Percentiles rank a stretch among this genome's conserved stretches.
These are phyloP conservation scores for Trichonephila clavipes DNA, from an alignment of 1,140 invertebrate genomes.

Conservation along the genomic window DNA sequence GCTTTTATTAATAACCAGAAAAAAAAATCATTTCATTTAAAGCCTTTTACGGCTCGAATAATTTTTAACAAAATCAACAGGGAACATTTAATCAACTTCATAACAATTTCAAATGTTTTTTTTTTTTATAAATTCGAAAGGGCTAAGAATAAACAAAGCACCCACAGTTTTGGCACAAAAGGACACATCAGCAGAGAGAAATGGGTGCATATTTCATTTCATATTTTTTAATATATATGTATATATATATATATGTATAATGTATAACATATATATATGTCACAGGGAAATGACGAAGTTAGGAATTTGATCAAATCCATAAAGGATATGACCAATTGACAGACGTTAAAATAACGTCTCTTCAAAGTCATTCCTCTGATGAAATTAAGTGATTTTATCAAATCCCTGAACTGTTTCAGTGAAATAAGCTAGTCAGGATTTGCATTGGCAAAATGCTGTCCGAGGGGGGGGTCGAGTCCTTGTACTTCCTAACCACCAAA, in stretches of 20 bases:
- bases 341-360: no score
- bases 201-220: neutral
- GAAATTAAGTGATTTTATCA: no score
- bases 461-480: no score
- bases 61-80: slow-evolving; percentile 54
- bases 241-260: neutral
- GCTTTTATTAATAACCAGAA: slow-evolving; percentile 60
- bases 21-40: slow-evolving; percentile 12
- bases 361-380: no score
- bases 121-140: slow-evolving; percentile 45
- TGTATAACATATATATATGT: no score
- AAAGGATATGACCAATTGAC: no score
- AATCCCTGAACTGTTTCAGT: no score
- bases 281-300: no score
- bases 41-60: neutral
- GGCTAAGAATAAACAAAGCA: slow-evolving; percentile 47
- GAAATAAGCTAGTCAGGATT: no score
- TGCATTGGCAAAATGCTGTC: no score
- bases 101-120: slow-evolving; percentile 38
- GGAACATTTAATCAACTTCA: slow-evolving; percentile 37
- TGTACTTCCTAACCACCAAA: no score
- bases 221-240: slow-evolving; percentile 6
- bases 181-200: neutral
- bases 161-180: slow-evolving; percentile 63
- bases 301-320: no score